Evolutionary conservation across 2,113 vertebrate species (phyloP), one percentile per base, ranked within the genome.

Genomic region (Rhea pennata): DNA sequence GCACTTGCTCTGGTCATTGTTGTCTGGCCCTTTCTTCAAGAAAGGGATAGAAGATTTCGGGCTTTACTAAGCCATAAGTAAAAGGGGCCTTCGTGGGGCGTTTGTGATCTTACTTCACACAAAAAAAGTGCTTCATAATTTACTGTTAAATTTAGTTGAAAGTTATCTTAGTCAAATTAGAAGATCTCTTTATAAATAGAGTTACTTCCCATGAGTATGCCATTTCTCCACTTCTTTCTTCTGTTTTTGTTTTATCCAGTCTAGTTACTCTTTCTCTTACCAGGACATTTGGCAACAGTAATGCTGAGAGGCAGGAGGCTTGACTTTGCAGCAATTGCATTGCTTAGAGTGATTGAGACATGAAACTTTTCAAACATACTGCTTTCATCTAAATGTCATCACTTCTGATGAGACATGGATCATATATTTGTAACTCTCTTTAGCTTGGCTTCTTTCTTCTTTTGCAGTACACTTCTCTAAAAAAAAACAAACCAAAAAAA

Each of bases 71-170:
- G 23, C 66, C 42, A 48, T 91, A 46, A 40, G 42, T 40, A 15
- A 73, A 70, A 86, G 22, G n/a, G 59, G 50, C 56, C 58, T 95
- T 97, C 88, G 75, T 59, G 33, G 50, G 22, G 54, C 95, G 56
- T n/a, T 42, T 96, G 59, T 95, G 81, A 84, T 86, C 36, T 94
- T 67, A 74, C 70, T 93, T 84, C 27, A 56, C 75, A 66, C 87
- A 83, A 90, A 87, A 77, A 88, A 90, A 89, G 64, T 62, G 44
- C 76, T 91, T n/a, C 19, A 16, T 56, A 87, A 56, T 72, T 16
- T 77, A 39, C 85, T 92, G 61, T 91, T 96, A 87, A 87, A 91
- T 87, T 96, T 90, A 86, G 79, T 82, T 94, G 78, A 91, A 70
- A 90, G 58, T 90, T 93, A 50, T 91, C 95, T 83, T 92, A 79